Evolutionary conservation across 1,140 invertebrate species (phyloP).

Genomic region (Uloborus diversus): DNA sequence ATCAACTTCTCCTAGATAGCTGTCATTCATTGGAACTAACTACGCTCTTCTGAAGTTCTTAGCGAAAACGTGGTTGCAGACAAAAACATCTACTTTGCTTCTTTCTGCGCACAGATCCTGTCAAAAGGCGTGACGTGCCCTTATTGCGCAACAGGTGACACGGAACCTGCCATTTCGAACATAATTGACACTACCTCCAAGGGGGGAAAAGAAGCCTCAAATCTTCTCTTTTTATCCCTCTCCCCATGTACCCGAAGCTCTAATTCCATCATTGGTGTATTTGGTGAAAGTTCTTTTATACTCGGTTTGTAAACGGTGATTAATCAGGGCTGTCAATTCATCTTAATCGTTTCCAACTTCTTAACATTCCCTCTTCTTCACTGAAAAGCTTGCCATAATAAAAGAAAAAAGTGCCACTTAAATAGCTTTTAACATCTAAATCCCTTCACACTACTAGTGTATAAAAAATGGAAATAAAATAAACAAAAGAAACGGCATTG

Average conservation of each 20-base stretch:
- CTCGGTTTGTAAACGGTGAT: conserved; percentile 52
- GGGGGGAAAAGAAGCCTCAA: neutral
- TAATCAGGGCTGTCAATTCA: conserved; percentile 46
- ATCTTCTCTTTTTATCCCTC: conserved; percentile 8
- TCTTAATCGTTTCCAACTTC: conserved; percentile 20
- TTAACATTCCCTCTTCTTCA: neutral
- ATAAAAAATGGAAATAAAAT: neutral
- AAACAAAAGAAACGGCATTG: neutral
- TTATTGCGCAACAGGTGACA: conserved; percentile 23
- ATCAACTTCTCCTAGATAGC: too few species aligned
- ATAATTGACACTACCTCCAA: conserved; percentile 19
- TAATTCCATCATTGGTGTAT: neutral
- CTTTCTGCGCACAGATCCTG: neutral
- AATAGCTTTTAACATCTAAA: conserved; percentile 52
- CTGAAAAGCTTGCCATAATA: neutral
- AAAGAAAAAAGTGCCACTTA: conserved; percentile 10
- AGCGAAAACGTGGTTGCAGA: conserved; percentile 18
- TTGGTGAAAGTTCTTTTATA: conserved; percentile 37
- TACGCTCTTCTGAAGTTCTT: too few species aligned
- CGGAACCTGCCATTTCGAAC: conserved; percentile 31
- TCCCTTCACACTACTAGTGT: conserved; percentile 4
- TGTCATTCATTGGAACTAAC: too few species aligned
- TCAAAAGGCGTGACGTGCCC: neutral
- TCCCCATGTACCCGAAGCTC: neutral
- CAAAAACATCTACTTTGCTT: conserved; percentile 7